These are phyloP conservation scores for Falco rusticolus DNA, from an alignment of 2,797 vertebrate species.

Conservation along the genomic window DNA sequence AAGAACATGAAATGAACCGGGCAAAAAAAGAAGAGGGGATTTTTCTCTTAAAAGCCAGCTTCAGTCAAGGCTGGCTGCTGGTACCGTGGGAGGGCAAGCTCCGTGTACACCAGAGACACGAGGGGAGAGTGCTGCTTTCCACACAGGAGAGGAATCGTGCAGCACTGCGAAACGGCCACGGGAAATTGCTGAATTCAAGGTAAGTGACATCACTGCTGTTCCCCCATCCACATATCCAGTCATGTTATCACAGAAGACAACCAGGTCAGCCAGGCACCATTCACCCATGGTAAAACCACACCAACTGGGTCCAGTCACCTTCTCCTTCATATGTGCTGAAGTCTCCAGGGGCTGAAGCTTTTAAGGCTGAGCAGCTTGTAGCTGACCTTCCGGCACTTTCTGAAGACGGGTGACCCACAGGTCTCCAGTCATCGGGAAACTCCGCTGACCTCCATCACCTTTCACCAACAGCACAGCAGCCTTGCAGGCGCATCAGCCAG, in stretches of 20 bases:
- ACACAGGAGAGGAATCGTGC: neutral
- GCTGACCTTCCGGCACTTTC: neutral
- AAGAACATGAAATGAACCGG: neutral
- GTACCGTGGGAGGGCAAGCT: neutral
- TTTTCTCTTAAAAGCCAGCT: neutral
- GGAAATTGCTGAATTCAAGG: neutral
- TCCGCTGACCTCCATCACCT: neutral
- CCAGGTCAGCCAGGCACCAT: neutral
- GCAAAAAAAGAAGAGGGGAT: neutral
- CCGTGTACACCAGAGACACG: fast-evolving
- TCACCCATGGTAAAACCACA: neutral
- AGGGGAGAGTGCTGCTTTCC: neutral
- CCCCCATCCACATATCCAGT: neutral
- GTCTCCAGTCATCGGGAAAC: neutral
- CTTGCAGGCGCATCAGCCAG: neutral
- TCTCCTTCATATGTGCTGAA: neutral
- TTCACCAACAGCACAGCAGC: neutral
- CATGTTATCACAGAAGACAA: neutral
- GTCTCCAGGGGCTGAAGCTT: neutral
- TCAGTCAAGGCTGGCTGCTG: neutral
- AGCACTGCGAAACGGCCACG: neutral
- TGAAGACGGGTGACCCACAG: neutral
- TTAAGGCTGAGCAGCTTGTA: neutral
- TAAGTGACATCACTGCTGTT: neutral
- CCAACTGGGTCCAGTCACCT: neutral